Evolutionary conservation across 2,113 vertebrate genomes (phyloP), one percentile per base, ranked within the genome.

Genomic region (Ochotona princeps): DNA sequence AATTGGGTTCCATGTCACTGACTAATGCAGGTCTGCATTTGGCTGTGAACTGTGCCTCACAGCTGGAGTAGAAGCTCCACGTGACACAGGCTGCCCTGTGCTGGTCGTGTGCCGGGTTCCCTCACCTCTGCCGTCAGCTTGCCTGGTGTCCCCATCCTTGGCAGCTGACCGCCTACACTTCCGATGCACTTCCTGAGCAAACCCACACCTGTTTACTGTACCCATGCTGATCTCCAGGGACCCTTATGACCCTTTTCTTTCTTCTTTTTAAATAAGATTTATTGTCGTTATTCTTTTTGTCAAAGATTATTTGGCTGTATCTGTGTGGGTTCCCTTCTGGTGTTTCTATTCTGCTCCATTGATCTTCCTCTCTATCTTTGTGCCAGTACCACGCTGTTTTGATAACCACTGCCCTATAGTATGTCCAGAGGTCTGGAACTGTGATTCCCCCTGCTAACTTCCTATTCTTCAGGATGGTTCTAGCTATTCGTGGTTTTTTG

Each of bases 1-100:
- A 57, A 72, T 90, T 91, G 57, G 83, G 49, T 87, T 87, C 66
- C 7, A 65, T 7, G 87, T 89, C 28, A 73, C 47, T 84, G 73
- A 28, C 79, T 79, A 65, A 44, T 44, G 44, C 28, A 67, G 38
- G 38, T 82, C 26, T 30, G n/a, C 28, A 25, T 57, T 73, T 73
- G 28, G 60, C 15, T 78, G 49, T 65, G 75, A 91, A 79, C n/a
- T 70, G 5, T 17, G 28, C 69, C 35, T 92, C 38, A 15, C 32
- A 73, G 7, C 89, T 74, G 92, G 38, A 69, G 30, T 63, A n/a
- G 11, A 84, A 88, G 21, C 80, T 21, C 35, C 61, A 63, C 69
- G 25, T 66, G 61, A 75, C 67, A 57, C 54, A 57, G 61, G 4
- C 47, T 21, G 7, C 85, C 23, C 26, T 78, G 15, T n/a, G 23